These are phyloP conservation scores for Euglossa dilemma DNA, from an alignment of 1,140 invertebrate species.

Conservation along the genomic window DNA sequence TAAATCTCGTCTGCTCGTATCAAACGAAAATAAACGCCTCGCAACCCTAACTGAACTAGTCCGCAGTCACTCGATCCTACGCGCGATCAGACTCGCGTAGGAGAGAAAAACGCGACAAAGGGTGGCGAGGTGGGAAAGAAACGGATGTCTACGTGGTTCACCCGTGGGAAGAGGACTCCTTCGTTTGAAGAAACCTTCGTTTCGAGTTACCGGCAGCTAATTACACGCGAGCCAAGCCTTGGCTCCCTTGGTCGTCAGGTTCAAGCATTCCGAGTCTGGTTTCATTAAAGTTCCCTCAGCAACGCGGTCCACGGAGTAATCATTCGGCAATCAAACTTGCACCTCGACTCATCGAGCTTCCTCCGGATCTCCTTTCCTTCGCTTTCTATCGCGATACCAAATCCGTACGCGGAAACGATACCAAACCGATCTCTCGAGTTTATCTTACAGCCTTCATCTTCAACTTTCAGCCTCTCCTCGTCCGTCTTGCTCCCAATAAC, in stretches of 20 bases:
- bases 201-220: background rate
- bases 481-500: background rate
- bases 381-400: background rate
- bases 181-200: background rate
- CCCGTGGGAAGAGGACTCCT: background rate
- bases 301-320: background rate
- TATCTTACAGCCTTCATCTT: background rate
- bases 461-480: no score
- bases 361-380: background rate
- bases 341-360: background rate
- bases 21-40: no score
- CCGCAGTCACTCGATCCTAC: no score
- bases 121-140: no score
- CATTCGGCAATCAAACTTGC: constrained; percentile 8
- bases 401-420: no score
- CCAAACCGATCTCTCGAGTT: background rate
- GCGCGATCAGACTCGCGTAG: no score
- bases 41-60: no score
- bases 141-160: no score
- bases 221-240: background rate
- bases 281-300: constrained; percentile 12
- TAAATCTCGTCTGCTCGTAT: no score
- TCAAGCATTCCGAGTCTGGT: background rate
- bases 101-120: no score
- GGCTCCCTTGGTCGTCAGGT: background rate